These are phyloP conservation scores for Tautogolabrus adspersus DNA, from an alignment of 2,113 vertebrate genomes.

Conservation along the genomic window DNA sequence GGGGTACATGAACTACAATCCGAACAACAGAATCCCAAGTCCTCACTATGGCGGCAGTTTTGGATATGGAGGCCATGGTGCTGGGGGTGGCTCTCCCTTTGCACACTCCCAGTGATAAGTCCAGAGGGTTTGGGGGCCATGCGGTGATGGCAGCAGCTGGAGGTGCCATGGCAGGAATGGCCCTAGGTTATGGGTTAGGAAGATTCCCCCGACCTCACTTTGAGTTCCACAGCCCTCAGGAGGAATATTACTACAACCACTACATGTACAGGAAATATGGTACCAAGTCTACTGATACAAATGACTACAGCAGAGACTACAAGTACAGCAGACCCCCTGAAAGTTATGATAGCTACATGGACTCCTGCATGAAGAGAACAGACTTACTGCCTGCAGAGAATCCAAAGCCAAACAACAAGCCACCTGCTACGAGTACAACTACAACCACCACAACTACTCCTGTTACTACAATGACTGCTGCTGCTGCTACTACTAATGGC, in stretches of 20 bases:
- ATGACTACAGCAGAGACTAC: conserved; percentile 75
- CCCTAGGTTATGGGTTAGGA: conserved; percentile 80
- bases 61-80: conserved; percentile 61
- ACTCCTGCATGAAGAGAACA: conserved; percentile 65
- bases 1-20: conserved; percentile 37
- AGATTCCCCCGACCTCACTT: conserved; percentile 78
- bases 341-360: conserved; percentile 65
- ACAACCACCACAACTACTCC: not conserved
- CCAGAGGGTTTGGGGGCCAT: conserved; percentile 77
- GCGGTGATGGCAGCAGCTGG: conserved; percentile 77
- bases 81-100: conserved; percentile 75
- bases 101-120: conserved; percentile 68
- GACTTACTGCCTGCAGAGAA: conserved; percentile 59
- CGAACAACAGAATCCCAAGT: conserved; percentile 78
- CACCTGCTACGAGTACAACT: not conserved
- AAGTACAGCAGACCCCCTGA: conserved; percentile 27
- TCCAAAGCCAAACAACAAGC: not conserved
- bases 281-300: conserved; percentile 55
- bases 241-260: conserved; percentile 80
- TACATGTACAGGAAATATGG: conserved; percentile 81
- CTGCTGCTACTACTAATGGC: not conserved
- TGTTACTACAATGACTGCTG: not conserved
- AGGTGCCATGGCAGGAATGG: conserved; percentile 77
- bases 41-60: conserved; percentile 77
- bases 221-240: conserved; percentile 68